Evolutionary conservation across 1,140 invertebrate genomes (phyloP), one percentile per base, ranked within the genome.

Genomic region (Amphibalanus amphitrite): DNA sequence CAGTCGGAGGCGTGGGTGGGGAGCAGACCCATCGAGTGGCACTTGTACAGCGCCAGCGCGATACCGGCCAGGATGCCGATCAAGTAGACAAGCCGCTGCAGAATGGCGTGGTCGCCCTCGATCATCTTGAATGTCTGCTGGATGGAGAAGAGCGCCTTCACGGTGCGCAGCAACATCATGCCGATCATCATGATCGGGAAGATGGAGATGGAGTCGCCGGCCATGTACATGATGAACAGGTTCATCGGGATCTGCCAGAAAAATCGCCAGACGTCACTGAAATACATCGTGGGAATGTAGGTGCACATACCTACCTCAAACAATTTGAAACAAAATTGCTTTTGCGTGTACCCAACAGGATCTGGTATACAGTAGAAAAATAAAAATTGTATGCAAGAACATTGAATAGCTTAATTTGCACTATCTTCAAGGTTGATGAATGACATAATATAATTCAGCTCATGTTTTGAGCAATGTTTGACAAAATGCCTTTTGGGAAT

Each of bases 131-230:
- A 98, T 69, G 93, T 88, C 85, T 81, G 87, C 78, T 93, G 90
- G 71, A 93, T 89, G 1, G 91, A 84, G 78, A 97, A 93, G 28
- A 99, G 83, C 15, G 95, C 93, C 82, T 98, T 96, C 3, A 99
- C 88, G 25, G 95, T 95, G 75, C 94, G 84, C 73, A 98, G 89
- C 74, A 98, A 91, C 79, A 98, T 86, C 97, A 99, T 99, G 59
- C 94, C 94, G 28, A 99, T 93, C 96, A 99, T 99, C 97, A 99
- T 99, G n/a, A 99, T 98, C 1, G 97, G 97, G 78, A 99, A 98
- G 75, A 99, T 98, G 0, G 95, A 98, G 77, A 99, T 98, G 0
- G 95, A 96, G 81, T 95, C 98, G 59, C 96, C 97, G 71, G 96
- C 92, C 97, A 99, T 99, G 81, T 97, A 99, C 93, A 98, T 97